These are phyloP conservation scores for Orthosia cruda DNA, from an alignment of 2,888 invertebrate genomes.

Conservation along the genomic window DNA sequence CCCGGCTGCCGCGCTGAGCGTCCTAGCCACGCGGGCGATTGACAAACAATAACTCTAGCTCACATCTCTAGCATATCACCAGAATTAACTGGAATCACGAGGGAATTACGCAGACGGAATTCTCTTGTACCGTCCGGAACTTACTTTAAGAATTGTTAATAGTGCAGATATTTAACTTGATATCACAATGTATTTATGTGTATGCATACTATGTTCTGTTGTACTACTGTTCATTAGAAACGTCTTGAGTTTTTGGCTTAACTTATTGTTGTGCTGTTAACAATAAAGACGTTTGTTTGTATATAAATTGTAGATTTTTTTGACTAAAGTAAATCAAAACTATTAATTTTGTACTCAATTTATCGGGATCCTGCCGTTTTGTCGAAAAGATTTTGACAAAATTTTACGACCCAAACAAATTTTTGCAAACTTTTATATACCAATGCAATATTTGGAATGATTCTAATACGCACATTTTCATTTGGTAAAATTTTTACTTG, in stretches of 20 bases:
- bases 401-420: no score
- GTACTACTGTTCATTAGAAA: constrained; percentile 17
- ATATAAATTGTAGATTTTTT: not conserved
- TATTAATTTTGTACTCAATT: not conserved
- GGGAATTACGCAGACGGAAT: constrained; percentile 63
- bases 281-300: not conserved
- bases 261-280: not conserved
- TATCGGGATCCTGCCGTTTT: no score
- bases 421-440: no score
- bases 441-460: no score
- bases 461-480: no score
- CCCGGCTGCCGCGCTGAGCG: constrained; percentile 41
- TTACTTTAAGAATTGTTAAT: constrained; percentile 54
- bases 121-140: constrained; percentile 43
- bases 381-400: no score
- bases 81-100: constrained; percentile 67
- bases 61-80: constrained; percentile 68
- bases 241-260: constrained; percentile 8
- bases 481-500: no score
- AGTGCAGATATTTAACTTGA: constrained; percentile 17
- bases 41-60: constrained; percentile 78
- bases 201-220: constrained; percentile 11
- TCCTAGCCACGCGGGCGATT: constrained; percentile 56
- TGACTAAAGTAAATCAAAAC: not conserved
- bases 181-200: constrained; percentile 27